Percentiles rank a stretch among this genome's conserved stretches.
These are phyloP conservation scores for Protomyctophum bolini DNA, from an alignment of 2,113 vertebrate genomes.

Conservation along the genomic window DNA sequence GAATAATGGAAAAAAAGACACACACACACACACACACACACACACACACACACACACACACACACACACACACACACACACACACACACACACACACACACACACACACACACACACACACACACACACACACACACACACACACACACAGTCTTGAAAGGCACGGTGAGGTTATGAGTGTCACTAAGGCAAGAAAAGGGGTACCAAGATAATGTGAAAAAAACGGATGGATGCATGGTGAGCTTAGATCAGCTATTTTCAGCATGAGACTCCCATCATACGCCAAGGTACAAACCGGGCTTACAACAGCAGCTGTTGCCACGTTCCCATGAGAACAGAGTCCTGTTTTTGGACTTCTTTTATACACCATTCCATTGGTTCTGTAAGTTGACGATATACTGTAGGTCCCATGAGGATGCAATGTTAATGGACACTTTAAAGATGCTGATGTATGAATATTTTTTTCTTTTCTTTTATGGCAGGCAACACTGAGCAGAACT, in stretches of 20 bases:
- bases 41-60: neutral
- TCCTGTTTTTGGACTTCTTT: constrained; percentile 56
- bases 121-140: neutral
- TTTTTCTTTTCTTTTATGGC: constrained; percentile 34
- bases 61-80: neutral
- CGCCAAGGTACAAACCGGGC: no score
- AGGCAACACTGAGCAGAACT: constrained; percentile 23
- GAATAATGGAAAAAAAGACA: no score
- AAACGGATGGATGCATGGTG: no score
- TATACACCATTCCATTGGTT: constrained; percentile 44
- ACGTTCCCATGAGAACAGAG: constrained; percentile 67
- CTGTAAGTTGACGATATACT: constrained; percentile 53
- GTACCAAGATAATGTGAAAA: no score
- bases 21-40: no score
- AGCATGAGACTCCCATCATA: no score
- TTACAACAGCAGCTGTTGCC: constrained; percentile 64
- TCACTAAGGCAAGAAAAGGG: no score
- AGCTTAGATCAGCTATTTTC: no score
- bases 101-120: no score
- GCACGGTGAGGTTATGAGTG: neutral
- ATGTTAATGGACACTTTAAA: constrained; percentile 59
- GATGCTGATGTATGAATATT: constrained; percentile 62
- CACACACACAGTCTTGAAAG: neutral
- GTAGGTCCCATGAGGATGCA: constrained; percentile 58
- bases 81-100: no score